Evolutionary conservation across 2,888 invertebrate species (phyloP), one percentile per base, ranked within the genome.

Genomic region (Diaprepes abbreviatus): DNA sequence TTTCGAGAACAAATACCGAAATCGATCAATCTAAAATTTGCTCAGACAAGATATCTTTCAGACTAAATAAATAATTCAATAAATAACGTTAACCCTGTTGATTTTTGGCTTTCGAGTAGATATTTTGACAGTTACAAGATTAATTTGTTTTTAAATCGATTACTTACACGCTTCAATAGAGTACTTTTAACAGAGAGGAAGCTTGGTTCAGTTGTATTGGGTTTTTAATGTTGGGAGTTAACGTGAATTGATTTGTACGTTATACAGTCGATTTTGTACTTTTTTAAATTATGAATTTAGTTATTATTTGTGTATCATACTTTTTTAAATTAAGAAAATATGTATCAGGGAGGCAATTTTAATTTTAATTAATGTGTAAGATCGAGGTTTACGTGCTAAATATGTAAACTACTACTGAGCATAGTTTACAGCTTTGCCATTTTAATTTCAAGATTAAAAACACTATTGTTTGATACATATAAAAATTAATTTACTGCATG

Each of bases 41-140:
- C n/a, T 43, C 10, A 21, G 21, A 43, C 43, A 21, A 43, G 43
- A 19, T 21, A 21, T 43, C 7, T 19, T 43, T 43, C 21, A n/a
- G 43, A 17, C 7, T 43, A 43, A 43, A 43, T 43, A 43, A 43
- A 43, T 43, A 43, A 43, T 43, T 1, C 43, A 43, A 10, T 43
- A 43, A 43, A 43, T 21, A 14, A 21, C 19, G n/a, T n/a, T 19
- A 43, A 43, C 19, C 43, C 43, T 43, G 43, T 43, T 43, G 43
- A 43, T 21, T 43, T 43, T 43, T 21, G 43, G 43, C 43, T 43
- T 43, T n/a, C 9, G 43, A 43, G 19, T n/a, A 0, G 43, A 19
- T 43, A 43, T 43, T 43, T 43, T 43, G 43, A n/a, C 43, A 21
- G 43, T 19, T 10, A 9, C 43, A 43, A 43, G 43, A 43, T 43